A percentile compares a stretch with the other conserved stretches of the same genome.
Conservation (phyloP, 2,113 vertebrate species). For the Pyrgilauda ruficollis region DNA sequence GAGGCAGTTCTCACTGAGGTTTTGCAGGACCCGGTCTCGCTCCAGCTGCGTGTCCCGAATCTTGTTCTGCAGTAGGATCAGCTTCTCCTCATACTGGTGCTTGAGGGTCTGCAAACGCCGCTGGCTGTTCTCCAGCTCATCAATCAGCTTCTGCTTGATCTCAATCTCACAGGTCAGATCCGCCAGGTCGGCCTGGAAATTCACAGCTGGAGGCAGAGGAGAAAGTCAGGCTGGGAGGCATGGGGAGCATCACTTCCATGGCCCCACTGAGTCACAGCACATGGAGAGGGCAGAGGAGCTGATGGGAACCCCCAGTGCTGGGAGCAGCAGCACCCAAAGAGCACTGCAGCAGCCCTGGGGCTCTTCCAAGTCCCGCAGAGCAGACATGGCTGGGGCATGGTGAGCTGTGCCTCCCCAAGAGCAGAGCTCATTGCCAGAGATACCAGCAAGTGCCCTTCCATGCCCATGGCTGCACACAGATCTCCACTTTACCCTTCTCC, state of each 20-base stretch:
- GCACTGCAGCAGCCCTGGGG: neutral
- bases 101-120: constrained; percentile 90
- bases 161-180: constrained; percentile 97
- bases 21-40: constrained; percentile 92
- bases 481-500: constrained; percentile 83
- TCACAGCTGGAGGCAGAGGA: constrained; percentile 71
- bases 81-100: constrained; percentile 96
- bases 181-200: constrained; percentile 90
- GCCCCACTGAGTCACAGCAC: neutral
- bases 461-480: neutral
- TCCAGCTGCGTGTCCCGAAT: constrained; percentile 96
- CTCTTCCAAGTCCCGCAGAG: neutral
- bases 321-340: neutral
- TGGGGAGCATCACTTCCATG: neutral
- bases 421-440: neutral
- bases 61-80: constrained; percentile 95
- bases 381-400: rapidly evolving
- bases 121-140: constrained; percentile 97
- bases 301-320: neutral
- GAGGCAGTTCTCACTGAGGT: constrained; percentile 83
- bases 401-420: neutral
- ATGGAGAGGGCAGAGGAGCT: neutral
- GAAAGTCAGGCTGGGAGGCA: neutral
- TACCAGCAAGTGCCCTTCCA: neutral
- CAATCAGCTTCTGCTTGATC: constrained; percentile 98